These are phyloP conservation scores for Parasteatoda tepidariorum DNA, from an alignment of 1,140 invertebrate genomes.

Conservation along the genomic window DNA sequence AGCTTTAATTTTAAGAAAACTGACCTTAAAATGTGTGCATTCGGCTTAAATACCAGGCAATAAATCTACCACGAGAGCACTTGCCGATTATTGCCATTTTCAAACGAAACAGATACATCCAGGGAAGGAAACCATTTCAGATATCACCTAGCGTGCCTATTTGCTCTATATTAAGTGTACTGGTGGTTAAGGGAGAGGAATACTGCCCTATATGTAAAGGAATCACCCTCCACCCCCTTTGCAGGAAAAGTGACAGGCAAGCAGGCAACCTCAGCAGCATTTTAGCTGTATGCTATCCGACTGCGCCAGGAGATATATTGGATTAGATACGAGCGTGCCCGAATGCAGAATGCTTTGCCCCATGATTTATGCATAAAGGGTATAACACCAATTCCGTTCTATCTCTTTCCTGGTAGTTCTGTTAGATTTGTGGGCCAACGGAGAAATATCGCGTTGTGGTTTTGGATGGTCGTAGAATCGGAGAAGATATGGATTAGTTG, in stretches of 20 bases:
- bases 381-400: background rate
- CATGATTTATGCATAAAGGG: background rate
- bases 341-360: background rate
- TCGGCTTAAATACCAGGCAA: too few relatives aligned
- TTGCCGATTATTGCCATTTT: background rate
- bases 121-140: slow-evolving; percentile 8
- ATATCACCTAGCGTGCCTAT: slow-evolving; percentile 12
- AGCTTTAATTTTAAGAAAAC: too few relatives aligned
- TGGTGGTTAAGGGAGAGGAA: background rate
- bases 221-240: background rate
- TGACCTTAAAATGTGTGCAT: too few relatives aligned
- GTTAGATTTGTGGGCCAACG: too few relatives aligned
- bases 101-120: background rate
- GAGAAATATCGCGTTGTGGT: background rate
- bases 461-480: background rate
- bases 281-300: too few relatives aligned
- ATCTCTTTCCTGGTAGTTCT: too few relatives aligned
- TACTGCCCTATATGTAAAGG: background rate
- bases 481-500: background rate
- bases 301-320: background rate
- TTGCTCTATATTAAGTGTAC: slow-evolving; percentile 15
- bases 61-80: background rate
- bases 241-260: background rate
- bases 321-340: slow-evolving; percentile 28
- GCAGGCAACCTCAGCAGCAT: background rate